phyloP scores from a whole-genome alignment of 2,797 vertebrate species.

The Gallinago nigripennis region DNA sequence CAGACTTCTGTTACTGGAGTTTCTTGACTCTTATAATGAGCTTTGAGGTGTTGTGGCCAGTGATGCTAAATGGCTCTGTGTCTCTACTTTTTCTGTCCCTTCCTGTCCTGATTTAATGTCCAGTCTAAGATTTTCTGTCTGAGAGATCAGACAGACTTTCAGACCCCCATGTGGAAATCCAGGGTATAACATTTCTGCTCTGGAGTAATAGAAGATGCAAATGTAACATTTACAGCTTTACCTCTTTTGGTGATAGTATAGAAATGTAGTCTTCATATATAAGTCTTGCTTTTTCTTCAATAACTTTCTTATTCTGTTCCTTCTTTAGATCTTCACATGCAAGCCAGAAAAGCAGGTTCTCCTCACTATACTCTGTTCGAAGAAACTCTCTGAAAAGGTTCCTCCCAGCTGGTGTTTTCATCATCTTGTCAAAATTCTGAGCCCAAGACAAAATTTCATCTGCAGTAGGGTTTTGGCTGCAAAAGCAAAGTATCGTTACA shows the following conservation, averaged over 20 bases:
- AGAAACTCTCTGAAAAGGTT: slow-evolving; percentile 95
- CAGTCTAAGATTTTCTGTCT: background rate
- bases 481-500: slow-evolving; percentile 58
- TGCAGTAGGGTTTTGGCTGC: slow-evolving; percentile 84
- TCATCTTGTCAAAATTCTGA: slow-evolving; percentile 97
- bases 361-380: slow-evolving; percentile 96
- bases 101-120: background rate
- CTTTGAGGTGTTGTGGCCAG: background rate
- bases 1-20: background rate
- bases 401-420: slow-evolving; percentile 91
- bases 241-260: slow-evolving; percentile 98
- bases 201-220: background rate
- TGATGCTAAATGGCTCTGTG: background rate
- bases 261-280: slow-evolving; percentile 99
- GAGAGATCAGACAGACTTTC: background rate
- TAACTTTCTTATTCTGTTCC: slow-evolving; percentile 85
- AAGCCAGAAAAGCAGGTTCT: slow-evolving; percentile 98
- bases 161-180: background rate
- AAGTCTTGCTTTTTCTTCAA: slow-evolving; percentile 93
- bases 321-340: slow-evolving; percentile 96
- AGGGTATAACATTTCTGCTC: background rate
- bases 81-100: background rate
- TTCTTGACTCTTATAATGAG: background rate
- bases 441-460: slow-evolving; percentile 96
- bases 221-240: slow-evolving; percentile 59